These are phyloP conservation scores for Littorina saxatilis DNA, from an alignment of 1,140 invertebrate species.

Conservation along the genomic window DNA sequence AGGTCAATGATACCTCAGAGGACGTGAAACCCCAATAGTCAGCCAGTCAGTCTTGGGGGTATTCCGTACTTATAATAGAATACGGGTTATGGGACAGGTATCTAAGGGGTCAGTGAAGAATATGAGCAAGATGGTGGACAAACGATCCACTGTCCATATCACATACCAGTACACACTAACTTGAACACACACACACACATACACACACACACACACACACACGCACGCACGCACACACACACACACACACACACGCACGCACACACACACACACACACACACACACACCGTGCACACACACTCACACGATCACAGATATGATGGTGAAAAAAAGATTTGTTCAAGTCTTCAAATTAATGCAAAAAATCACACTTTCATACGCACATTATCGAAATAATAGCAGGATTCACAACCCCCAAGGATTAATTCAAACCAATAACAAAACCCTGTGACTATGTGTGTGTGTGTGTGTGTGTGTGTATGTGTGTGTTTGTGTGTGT, in stretches of 20 bases:
- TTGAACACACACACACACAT: background rate
- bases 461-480: conserved; percentile 8
- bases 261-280: background rate
- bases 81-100: no score
- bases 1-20: no score
- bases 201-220: background rate
- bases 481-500: no score
- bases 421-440: no score
- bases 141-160: no score
- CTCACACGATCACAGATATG: background rate
- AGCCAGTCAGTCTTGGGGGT: no score
- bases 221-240: background rate
- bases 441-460: background rate
- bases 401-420: background rate
- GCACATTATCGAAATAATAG: background rate
- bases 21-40: no score
- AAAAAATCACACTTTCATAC: background rate
- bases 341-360: background rate
- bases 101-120: no score
- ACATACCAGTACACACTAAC: background rate
- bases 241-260: background rate
- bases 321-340: background rate
- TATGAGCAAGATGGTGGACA: no score
- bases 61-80: no score
- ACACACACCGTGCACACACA: background rate